These are phyloP conservation scores for Latheticus oryzae DNA, from an alignment of 2,888 invertebrate species.

Conservation along the genomic window DNA sequence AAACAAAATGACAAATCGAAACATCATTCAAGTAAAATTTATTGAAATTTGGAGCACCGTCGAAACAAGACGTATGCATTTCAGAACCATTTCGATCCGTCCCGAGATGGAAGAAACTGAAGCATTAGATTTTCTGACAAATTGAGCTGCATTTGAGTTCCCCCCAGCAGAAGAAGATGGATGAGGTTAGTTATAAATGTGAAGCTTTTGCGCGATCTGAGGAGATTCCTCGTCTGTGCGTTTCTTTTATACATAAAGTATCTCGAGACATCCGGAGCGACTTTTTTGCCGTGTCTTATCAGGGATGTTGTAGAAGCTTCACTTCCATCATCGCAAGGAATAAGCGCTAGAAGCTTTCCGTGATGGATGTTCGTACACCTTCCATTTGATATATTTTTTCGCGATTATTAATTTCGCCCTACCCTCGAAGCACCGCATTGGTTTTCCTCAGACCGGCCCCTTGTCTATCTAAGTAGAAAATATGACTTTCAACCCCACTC, in stretches of 20 bases:
- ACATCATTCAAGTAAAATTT: slow-evolving; percentile 16
- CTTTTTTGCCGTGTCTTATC: slow-evolving; percentile 64
- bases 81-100: slow-evolving; percentile 44
- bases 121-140: slow-evolving; percentile 68
- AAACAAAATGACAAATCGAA: slow-evolving; percentile 20
- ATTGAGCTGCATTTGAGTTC: slow-evolving; percentile 68
- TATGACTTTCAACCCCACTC: slow-evolving; percentile 49
- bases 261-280: slow-evolving; percentile 61
- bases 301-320: slow-evolving; percentile 65
- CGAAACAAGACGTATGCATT: slow-evolving; percentile 39
- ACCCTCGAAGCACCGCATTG: slow-evolving; percentile 26
- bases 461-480: slow-evolving; percentile 51
- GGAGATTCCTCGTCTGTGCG: slow-evolving; percentile 63
- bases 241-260: slow-evolving; percentile 66
- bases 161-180: slow-evolving; percentile 66
- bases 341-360: slow-evolving; percentile 52
- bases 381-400: slow-evolving; percentile 11
- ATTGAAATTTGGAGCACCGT: slow-evolving; percentile 33
- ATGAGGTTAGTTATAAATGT: slow-evolving; percentile 70
- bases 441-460: slow-evolving; percentile 40
- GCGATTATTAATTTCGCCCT: slow-evolving; percentile 24
- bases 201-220: slow-evolving; percentile 67
- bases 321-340: slow-evolving; percentile 64
- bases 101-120: slow-evolving; percentile 54
- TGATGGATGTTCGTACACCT: slow-evolving; percentile 59